These are phyloP conservation scores for Triplophysa dalaica DNA, from an alignment of 2,113 vertebrate species.

Conservation along the genomic window DNA sequence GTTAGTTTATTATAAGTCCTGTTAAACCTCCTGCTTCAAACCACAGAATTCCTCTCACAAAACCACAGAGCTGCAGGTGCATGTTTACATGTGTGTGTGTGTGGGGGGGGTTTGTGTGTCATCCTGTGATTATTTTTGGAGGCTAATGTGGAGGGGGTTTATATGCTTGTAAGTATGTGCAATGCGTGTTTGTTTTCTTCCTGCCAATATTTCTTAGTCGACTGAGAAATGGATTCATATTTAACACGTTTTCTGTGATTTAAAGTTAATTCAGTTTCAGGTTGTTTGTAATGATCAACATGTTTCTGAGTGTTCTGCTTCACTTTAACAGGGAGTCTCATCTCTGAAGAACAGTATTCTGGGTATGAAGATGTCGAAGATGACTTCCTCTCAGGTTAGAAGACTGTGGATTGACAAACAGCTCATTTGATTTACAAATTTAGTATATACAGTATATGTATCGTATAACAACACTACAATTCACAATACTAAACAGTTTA, in stretches of 20 bases:
- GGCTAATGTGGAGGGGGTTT: background rate
- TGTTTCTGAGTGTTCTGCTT: background rate
- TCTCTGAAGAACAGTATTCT: conserved; percentile 28
- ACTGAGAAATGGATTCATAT: background rate
- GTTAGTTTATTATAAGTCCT: conserved; percentile 9
- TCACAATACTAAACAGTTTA: no score
- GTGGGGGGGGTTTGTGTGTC: background rate
- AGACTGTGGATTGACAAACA: background rate
- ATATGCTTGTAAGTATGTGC: no score
- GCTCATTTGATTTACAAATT: background rate
- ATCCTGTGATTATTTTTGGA: background rate
- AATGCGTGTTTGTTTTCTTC: no score
- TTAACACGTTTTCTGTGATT: no score
- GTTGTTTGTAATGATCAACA: background rate
- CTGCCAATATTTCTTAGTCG: no score
- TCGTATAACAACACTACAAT: no score
- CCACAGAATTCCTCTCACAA: background rate
- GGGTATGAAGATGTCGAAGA: conserved; percentile 24
- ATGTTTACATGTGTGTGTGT: background rate
- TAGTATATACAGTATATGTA: no score
- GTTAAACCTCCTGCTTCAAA: background rate
- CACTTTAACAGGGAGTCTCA: background rate
- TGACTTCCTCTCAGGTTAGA: conserved; percentile 3
- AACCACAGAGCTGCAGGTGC: conserved; percentile 20
- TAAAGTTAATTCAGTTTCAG: background rate